Base-by-base conservation (phyloP, 2,797 vertebrate species). In the Zenarchopterus dispar region DNA sequence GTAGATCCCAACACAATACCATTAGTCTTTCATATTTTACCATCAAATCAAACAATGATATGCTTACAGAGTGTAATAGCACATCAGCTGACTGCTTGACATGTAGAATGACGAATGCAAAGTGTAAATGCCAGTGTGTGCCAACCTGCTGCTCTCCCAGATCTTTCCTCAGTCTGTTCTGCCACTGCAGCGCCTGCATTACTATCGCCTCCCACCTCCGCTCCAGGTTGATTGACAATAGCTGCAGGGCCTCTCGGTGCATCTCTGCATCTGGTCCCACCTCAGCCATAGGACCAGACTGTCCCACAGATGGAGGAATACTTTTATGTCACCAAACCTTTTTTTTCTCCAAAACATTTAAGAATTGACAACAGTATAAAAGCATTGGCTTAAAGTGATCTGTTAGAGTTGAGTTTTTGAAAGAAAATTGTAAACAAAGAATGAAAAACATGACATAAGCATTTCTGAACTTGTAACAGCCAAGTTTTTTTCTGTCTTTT, bases 171-270 rank as follows among this genome's bases (percentile, higher is more conserved):
- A 99, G 94, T 62, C 96, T 82, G 52, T 92, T 95, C 89, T 97
- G 96, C 97, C 97, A 99, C 88, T 99, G 97, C 82, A 98, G 95
- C 31, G 95, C 93, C 91, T 99, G 97, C 96, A 98, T 98, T 83
- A 99, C 94, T 59, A 99, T 98, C 62, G 97, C 97, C 90, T 99
- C 97, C 97, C 97, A 99, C 75, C 97, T 90, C 67, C 97, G 93
- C 90, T 98, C 97, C 28, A 99, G 95, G 89, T 99, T 99, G 73
- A 99, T 95, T 0, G 94, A 96, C 72, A 98, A 93, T 82, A 98
- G 55, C 90, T 97, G 96, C 89, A 99, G 94, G 67, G 95, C 86
- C 79, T 88, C 82, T 9, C 80, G 75, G 78, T 88, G 90, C 84
- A 87, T 90, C 84, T 93, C 90, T 6, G 90, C 89, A 26, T 91